A percentile compares a stretch with the other conserved stretches of the same genome.
These are phyloP conservation scores for Pelobates fuscus DNA, from an alignment of 2,113 vertebrate genomes.

Conservation along the genomic window DNA sequence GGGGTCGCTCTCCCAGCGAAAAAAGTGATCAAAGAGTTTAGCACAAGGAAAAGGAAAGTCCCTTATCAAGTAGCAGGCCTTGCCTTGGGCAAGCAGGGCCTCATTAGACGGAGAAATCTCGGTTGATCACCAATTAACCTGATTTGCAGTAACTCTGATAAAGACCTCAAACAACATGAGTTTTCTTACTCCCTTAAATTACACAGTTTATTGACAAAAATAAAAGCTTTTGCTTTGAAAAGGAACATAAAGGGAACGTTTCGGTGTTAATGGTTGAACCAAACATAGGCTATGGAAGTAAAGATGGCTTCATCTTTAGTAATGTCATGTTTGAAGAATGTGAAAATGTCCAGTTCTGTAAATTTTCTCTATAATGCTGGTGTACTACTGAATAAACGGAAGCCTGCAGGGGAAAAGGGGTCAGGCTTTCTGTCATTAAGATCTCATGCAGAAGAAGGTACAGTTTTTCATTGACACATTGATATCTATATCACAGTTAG, in stretches of 20 bases:
- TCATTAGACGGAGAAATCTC: constrained; percentile 92
- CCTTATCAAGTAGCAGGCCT: constrained; percentile 80
- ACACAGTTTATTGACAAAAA: constrained; percentile 82
- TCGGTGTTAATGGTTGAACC: constrained; percentile 64
- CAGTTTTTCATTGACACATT: too few species aligned
- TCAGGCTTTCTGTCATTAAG: too few species aligned
- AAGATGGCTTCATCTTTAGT: constrained; percentile 54
- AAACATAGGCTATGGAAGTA: constrained; percentile 55
- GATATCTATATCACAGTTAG: too few species aligned
- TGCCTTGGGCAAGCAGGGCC: constrained; percentile 85
- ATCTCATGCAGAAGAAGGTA: too few species aligned
- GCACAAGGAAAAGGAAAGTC: constrained; percentile 84
- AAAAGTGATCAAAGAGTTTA: constrained; percentile 91
- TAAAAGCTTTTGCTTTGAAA: constrained; percentile 75
- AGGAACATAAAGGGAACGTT: constrained; percentile 70
- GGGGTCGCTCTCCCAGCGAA: constrained; percentile 78
- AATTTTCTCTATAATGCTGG: constrained; percentile 28
- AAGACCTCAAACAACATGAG: constrained; percentile 79
- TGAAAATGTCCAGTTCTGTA: constrained; percentile 45
- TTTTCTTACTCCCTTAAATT: constrained; percentile 77
- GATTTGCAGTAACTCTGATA: constrained; percentile 93
- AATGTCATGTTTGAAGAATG: constrained; percentile 55
- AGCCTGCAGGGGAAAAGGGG: too few species aligned
- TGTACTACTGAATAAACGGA: constrained; percentile 21
- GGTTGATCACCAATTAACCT: constrained; percentile 99